Base-by-base conservation (phyloP, 2,113 vertebrate species). In the Vanacampus margaritifer region DNA sequence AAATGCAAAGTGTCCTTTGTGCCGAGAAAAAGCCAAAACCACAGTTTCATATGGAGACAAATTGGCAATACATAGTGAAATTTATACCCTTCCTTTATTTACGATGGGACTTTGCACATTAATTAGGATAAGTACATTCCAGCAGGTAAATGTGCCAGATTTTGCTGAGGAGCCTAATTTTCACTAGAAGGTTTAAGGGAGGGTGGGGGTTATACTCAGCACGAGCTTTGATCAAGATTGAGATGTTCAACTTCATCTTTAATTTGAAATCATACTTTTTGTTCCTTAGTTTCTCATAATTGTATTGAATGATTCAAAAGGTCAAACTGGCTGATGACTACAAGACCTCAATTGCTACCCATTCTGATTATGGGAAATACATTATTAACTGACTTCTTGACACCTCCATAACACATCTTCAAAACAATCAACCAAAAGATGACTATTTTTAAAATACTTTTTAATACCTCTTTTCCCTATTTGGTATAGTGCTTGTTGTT, bases 1-100 rank as follows among this genome's bases (percentile, higher is more conserved):
- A 77, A 84, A 86, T 86, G 78, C 79, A 78, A 87, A 68, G 43
- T 64, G 61, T 77, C 75, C 79, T 85, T 85, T 46, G 43, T 54
- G 67, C 79, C 81, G 16, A 12, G 39, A 46, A 23, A 70, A 78
- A 59, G 64, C 65, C 69, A 63, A 72, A 84, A 82, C 17, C 28
- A 57, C 53, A 41, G 26, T 59, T 60, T 19, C 50, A 26, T 32
- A 50, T 45, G 24, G 67, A 61, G 63, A n/a, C n/a, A n/a, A n/a
- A n/a, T n/a, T n/a, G n/a, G 68, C 23, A 66, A 76, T 72, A 73
- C 26, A 69, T 73, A 69, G 67, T 74, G 67, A 70, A 36, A 19
- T 21, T 35, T 9, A 59, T 59, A 17, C 32, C 32, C 36, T 59
- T 36, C 32, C 17, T 59, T 59, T 59, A 59, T 59, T n/a, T 59